Evolutionary conservation across 2,888 invertebrate species (phyloP).

Genomic region (Melinaea menophilus): DNA sequence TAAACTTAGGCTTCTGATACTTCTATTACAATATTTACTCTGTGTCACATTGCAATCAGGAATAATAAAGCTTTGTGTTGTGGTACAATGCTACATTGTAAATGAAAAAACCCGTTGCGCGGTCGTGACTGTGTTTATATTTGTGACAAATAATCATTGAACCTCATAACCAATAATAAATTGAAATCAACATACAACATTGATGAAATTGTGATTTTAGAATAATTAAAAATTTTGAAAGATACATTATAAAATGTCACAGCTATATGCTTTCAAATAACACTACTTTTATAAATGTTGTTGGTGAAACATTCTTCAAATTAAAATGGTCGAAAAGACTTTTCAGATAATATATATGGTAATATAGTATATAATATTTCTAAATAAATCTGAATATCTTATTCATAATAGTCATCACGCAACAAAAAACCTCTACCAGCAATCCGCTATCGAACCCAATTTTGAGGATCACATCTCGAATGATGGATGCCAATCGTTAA

Average conservation of each 20-base stretch:
- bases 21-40: constrained; percentile 13
- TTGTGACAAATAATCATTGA: background rate
- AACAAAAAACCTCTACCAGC: constrained; percentile 23
- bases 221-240: too few species aligned
- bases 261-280: too few species aligned
- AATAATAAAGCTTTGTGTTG: constrained; percentile 32
- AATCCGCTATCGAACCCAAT: constrained; percentile 36
- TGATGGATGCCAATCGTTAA: constrained; percentile 43
- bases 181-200: too few species aligned
- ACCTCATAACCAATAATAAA: background rate
- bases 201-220: too few species aligned
- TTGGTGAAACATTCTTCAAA: too few species aligned
- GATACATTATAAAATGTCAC: too few species aligned
- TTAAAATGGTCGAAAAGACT: too few species aligned
- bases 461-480: constrained; percentile 29
- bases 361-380: background rate
- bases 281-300: too few species aligned
- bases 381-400: background rate
- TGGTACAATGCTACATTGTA: constrained; percentile 26
- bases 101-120: constrained; percentile 23
- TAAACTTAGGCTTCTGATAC: background rate
- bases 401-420: constrained; percentile 1
- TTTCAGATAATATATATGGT: background rate
- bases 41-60: constrained; percentile 28
- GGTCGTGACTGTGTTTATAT: constrained; percentile 1